Percentiles rank a stretch among this genome's conserved stretches.
Evolutionary conservation across 2,797 vertebrate genomes (phyloP).

Genomic region (Characodon lateralis): DNA sequence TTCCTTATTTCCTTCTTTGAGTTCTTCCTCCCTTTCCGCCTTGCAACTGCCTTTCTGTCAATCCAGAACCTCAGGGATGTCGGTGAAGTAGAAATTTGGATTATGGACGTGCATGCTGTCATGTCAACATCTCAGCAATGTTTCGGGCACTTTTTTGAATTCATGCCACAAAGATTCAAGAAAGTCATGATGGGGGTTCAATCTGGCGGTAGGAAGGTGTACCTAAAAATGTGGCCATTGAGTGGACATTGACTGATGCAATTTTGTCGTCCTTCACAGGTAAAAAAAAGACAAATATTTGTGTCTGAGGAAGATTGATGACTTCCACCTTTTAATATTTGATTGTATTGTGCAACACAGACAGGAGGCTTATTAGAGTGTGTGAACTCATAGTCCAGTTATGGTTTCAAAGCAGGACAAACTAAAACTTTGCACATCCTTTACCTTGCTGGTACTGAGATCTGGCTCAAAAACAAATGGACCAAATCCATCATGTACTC

Average conservation of each 20-base stretch:
- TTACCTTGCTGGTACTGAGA: constrained; percentile 19
- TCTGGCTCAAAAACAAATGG: constrained; percentile 22
- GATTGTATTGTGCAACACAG: constrained; percentile 40
- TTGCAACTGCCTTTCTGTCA: background rate
- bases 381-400: constrained; percentile 47
- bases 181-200: background rate
- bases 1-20: background rate
- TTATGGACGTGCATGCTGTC: background rate
- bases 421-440: constrained; percentile 41
- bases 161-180: background rate
- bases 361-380: constrained; percentile 42
- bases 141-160: background rate
- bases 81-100: too few relatives aligned
- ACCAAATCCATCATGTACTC: constrained; percentile 42
- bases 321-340: constrained; percentile 46
- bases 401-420: constrained; percentile 35
- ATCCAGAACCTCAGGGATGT: background rate
- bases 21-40: background rate
- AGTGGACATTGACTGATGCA: constrained; percentile 57
- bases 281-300: constrained; percentile 53
- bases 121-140: background rate
- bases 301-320: constrained; percentile 64
- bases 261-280: constrained; percentile 44
- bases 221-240: background rate
- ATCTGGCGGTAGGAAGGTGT: background rate